These are phyloP conservation scores for Chiridota heheva DNA, from an alignment of 35 echinoderm and acorn worm genomes.

Conservation along the genomic window DNA sequence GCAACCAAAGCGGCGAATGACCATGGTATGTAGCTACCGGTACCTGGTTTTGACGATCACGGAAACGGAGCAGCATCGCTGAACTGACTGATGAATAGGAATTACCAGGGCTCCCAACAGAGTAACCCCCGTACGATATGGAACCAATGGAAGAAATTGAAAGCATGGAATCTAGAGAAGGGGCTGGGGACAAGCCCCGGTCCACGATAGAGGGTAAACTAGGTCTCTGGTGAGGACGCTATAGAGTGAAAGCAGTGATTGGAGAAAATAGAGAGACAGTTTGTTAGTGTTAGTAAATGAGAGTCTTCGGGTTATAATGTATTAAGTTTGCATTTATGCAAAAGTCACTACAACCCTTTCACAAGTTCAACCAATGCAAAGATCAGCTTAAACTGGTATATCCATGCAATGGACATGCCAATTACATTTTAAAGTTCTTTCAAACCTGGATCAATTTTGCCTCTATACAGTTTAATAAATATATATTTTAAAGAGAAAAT, in stretches of 20 bases:
- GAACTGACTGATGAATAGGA: conserved; percentile 43
- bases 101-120: conserved; percentile 18
- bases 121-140: conserved; percentile 40
- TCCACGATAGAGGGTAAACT: conserved; percentile 24
- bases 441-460: too few relatives aligned
- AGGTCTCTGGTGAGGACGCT: conserved; percentile 26
- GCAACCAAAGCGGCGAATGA: conserved; percentile 7
- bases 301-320: too few relatives aligned
- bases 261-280: conserved; percentile 20
- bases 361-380: too few relatives aligned
- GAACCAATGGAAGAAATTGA: conserved; percentile 62
- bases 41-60: conserved; percentile 36
- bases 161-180: conserved; percentile 57
- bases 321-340: too few relatives aligned
- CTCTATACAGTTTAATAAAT: too few relatives aligned
- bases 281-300: conserved; percentile 17
- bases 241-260: conserved; percentile 1
- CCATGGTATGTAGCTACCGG: conserved; percentile 13
- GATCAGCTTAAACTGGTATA: too few relatives aligned
- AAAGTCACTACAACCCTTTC: too few relatives aligned
- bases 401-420: too few relatives aligned
- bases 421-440: too few relatives aligned
- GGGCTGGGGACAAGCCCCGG: conserved; percentile 49
- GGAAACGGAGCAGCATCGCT: conserved; percentile 11
- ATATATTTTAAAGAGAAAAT: too few relatives aligned